Percentiles rank a stretch among this genome's conserved stretches.
phyloP scores from a whole-genome alignment of 2,113 vertebrate genomes.

The Columba livia region DNA sequence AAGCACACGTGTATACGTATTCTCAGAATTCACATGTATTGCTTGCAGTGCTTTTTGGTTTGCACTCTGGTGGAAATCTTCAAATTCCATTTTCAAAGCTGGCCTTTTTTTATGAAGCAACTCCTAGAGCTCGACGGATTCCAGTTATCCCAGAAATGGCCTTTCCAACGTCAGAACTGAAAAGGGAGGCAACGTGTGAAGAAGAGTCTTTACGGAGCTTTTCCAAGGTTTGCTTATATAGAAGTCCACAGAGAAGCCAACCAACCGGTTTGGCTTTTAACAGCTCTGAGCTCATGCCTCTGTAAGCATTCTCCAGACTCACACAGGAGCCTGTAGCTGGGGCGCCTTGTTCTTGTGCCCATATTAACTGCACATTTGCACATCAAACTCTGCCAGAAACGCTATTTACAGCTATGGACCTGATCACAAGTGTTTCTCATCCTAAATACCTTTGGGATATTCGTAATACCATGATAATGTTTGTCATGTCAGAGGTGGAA shows the following conservation, averaged over 20 bases:
- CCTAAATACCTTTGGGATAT: not conserved
- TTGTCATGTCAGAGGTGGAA: not conserved
- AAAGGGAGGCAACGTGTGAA: not conserved
- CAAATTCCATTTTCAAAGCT: not conserved
- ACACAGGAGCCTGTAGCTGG: not conserved
- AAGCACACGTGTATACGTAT: accelerated
- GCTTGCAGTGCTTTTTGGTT: not conserved
- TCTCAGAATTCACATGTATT: not conserved
- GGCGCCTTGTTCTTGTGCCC: not conserved
- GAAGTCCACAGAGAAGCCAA: not conserved
- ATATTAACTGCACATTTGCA: not conserved
- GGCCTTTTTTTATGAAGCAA: not conserved
- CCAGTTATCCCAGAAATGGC: not conserved
- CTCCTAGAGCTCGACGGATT: not conserved
- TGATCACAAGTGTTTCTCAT: not conserved
- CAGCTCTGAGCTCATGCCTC: not conserved
- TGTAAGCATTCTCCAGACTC: not conserved
- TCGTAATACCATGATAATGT: not conserved
- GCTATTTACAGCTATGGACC: not conserved
- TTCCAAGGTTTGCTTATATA: not conserved
- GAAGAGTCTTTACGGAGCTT: not conserved
- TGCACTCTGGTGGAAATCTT: not conserved
- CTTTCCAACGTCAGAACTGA: not conserved
- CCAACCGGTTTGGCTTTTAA: not conserved
- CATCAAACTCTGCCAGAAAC: not conserved